Evolutionary conservation across 2,888 invertebrate species (phyloP), one percentile per base, ranked within the genome.

Genomic region (Danaus chrysippus): DNA sequence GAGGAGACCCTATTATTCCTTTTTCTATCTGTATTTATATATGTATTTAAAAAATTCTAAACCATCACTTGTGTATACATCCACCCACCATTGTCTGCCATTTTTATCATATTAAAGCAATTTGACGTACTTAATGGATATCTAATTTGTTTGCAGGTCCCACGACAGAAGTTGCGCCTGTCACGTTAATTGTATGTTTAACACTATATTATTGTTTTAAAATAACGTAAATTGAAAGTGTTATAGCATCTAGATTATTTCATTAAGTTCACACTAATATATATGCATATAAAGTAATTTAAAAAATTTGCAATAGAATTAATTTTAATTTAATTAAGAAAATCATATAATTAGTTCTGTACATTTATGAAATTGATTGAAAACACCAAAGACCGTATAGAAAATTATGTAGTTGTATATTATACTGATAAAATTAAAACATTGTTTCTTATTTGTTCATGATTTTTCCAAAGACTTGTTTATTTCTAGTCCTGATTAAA

Each of bases 401-500:
- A 34, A 34, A 34, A 34, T 5, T 34, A 34, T 3, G 5, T 1
- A 34, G 23, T 6, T 34, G 23, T 34, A 6, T 34, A 34, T 34
- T 10, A 17, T 17, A 13, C 10, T 15, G 1, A 46, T 17, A 49
- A 49, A 17, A 49, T 49, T 49, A 11, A 49, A 49, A 10, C 8
- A 49, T 17, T 17, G 17, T 10, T 46, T n/a, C 17, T 49, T 61
- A 10, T 49, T 49, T 15, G 13, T 49, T 13, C 17, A 9, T 49
- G n/a, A 10, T 17, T 10, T 49, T 66, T 70, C 70, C 72, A 71
- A 70, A 72, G 71, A 74, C 59, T 62, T 68, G 59, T 58, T 71
- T 68, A 66, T 67, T 58, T 74, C 76, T 76, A 75, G 76, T 75
- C 75, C 65, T 68, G 69, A 76, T 68, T 70, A 68, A 65, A 34